These are phyloP conservation scores for Ephydatia muelleri DNA, from an alignment of 37 sponge, comb jelly and placozoan genomes.

Conservation along the genomic window DNA sequence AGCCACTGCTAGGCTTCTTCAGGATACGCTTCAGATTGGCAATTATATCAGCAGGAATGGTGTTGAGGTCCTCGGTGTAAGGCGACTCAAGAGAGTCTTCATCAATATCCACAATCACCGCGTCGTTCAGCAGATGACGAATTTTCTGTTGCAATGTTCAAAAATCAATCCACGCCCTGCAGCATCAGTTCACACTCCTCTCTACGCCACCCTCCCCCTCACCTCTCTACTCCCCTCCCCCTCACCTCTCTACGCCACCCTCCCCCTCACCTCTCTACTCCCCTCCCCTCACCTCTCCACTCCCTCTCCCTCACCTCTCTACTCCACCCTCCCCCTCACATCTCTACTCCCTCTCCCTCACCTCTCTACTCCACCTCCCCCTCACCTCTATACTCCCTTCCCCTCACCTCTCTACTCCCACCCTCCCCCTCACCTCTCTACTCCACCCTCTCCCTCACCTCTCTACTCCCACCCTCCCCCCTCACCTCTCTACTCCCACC, in stretches of 20 bases:
- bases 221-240: neutral
- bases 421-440: neutral
- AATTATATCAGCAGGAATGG: constrained; percentile 32
- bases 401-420: neutral
- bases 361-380: neutral
- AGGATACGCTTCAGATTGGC: constrained; percentile 65
- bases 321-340: neutral
- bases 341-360: neutral
- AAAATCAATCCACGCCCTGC: neutral
- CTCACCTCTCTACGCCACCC: neutral
- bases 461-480: neutral
- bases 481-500: neutral
- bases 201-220: constrained; percentile 3
- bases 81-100: constrained; percentile 60
- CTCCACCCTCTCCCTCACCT: neutral
- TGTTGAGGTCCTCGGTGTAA: constrained; percentile 39
- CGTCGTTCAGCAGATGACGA: constrained; percentile 72
- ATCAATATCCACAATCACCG: constrained; percentile 83
- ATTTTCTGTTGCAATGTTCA: neutral
- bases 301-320: neutral
- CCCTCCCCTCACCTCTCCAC: neutral
- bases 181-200: neutral
- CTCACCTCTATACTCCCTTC: neutral
- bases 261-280: neutral
- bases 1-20: constrained; percentile 74